A percentile compares a stretch with the other conserved stretches of the same genome.
Conservation (phyloP, 2,113 vertebrate species). For the Mobula hypostoma region DNA sequence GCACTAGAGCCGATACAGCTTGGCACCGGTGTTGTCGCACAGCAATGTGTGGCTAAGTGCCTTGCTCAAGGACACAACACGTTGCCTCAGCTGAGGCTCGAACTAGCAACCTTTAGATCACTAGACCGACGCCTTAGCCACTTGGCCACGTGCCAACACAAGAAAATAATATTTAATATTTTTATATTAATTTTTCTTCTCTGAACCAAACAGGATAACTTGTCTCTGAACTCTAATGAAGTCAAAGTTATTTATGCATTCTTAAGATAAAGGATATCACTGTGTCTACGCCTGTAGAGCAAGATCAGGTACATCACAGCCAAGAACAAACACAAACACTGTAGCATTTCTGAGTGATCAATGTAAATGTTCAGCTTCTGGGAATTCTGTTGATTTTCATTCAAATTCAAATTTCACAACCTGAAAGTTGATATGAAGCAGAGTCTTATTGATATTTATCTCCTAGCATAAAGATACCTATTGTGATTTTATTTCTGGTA, state of each 20-base stretch:
- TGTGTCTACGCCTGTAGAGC: background rate
- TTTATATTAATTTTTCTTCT: background rate
- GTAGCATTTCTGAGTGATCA: background rate
- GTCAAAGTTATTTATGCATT: background rate
- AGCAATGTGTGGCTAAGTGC: too few relatives aligned
- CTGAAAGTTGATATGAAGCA: background rate
- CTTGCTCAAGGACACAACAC: too few relatives aligned
- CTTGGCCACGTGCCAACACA: too few relatives aligned
- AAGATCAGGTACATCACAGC: background rate
- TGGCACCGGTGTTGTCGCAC: too few relatives aligned
- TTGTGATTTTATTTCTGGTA: background rate
- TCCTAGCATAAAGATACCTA: background rate
- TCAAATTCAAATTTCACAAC: slow-evolving; percentile 1
- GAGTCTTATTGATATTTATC: background rate
- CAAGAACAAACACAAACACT: background rate
- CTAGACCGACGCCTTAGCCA: too few relatives aligned
- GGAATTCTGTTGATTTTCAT: background rate
- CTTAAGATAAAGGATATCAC: background rate
- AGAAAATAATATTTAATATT: background rate
- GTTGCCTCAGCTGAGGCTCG: too few relatives aligned
- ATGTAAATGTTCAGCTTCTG: background rate
- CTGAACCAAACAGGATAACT: background rate
- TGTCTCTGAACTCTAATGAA: background rate
- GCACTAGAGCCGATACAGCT: too few relatives aligned
- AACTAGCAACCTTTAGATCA: too few relatives aligned